These are phyloP conservation scores for Macrochelys suwanniensis DNA, from an alignment of 2,797 vertebrate genomes.

Conservation along the genomic window DNA sequence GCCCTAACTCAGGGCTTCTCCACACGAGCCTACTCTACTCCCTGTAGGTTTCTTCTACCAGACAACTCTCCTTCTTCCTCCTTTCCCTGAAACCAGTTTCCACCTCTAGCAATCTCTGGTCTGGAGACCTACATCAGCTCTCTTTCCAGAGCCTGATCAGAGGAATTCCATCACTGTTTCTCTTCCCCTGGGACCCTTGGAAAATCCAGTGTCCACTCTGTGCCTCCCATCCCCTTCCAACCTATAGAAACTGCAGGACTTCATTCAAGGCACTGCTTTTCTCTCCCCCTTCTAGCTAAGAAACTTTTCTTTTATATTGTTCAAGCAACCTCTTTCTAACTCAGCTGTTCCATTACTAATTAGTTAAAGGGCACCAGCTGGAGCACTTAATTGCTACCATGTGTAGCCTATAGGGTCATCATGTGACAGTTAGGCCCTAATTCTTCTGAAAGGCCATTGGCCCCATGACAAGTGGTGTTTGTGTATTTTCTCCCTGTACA, in stretches of 20 bases:
- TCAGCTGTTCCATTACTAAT: not conserved
- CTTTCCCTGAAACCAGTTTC: not conserved
- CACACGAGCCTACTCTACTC: not conserved
- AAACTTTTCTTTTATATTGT: not conserved
- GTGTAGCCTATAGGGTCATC: not conserved
- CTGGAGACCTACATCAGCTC: not conserved
- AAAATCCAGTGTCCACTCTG: not conserved
- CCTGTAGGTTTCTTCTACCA: not conserved
- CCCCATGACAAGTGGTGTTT: not conserved
- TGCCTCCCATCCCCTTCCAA: not conserved
- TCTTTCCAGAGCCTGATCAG: not conserved
- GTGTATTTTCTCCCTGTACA: not conserved
- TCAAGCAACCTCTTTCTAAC: not conserved
- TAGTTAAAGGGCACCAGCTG: not conserved
- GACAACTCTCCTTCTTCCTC: not conserved
- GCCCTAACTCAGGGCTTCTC: not conserved
- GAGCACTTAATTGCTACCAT: not conserved
- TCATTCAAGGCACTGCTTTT: not conserved
- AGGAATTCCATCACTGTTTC: not conserved
- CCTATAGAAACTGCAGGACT: no score
- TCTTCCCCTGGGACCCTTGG: not conserved
- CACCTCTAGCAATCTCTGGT: not conserved
- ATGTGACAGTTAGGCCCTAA: not conserved
- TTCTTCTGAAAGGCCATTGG: not conserved
- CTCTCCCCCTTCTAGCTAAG: not conserved